Conservation (phyloP, 2,113 vertebrate genomes). For the Amia ocellicauda region DNA sequence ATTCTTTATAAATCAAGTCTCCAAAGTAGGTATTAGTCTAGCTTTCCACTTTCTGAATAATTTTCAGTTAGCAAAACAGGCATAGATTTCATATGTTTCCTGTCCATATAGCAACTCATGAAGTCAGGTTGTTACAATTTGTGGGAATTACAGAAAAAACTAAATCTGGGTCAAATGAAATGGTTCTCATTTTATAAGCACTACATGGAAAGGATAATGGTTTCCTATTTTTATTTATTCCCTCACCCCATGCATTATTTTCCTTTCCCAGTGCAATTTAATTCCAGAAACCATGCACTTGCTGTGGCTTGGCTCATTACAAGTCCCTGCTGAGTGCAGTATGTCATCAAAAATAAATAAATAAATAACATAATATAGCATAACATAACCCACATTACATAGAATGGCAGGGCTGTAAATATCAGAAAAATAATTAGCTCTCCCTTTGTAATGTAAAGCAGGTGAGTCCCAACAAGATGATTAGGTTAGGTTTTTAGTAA, state of each 20-base stretch:
- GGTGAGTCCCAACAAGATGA: constrained; percentile 44
- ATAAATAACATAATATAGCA: too few species aligned
- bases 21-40: too few species aligned
- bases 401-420: constrained; percentile 49
- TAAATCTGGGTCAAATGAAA: too few species aligned
- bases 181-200: constrained; percentile 45
- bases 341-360: constrained; percentile 13
- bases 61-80: too few species aligned
- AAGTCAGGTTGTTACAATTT: too few species aligned
- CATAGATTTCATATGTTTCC: too few species aligned
- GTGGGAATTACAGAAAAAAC: too few species aligned
- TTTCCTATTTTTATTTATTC: constrained; percentile 55
- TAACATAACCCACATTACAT: constrained; percentile 39
- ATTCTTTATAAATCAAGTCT: too few species aligned
- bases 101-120: too few species aligned
- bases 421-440: constrained; percentile 62
- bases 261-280: constrained; percentile 40
- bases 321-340: constrained; percentile 41
- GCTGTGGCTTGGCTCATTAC: constrained; percentile 48
- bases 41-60: too few species aligned
- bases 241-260: too few species aligned
- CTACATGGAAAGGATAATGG: constrained; percentile 59
- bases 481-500: constrained; percentile 38
- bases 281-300: constrained; percentile 40
- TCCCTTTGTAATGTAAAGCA: constrained; percentile 62